Percentiles rank a stretch among this genome's conserved stretches.
Evolutionary conservation across 2,797 vertebrate species (phyloP).

Genomic region (Loriculus beryllinus): DNA sequence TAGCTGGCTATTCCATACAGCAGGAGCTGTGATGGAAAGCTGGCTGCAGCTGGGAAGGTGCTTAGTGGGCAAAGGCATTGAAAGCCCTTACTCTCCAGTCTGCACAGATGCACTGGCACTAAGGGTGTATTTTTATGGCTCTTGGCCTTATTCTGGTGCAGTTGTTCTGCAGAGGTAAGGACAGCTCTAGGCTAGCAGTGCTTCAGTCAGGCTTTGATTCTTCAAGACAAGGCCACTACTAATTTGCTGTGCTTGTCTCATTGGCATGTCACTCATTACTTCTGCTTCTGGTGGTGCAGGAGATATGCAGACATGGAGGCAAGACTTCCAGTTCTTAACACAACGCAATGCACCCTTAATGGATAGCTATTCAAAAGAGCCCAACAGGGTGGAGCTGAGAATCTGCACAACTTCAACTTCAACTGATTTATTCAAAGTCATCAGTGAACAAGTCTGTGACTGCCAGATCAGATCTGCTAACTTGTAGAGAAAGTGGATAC

Average conservation of each 20-base stretch:
- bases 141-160: background rate
- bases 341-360: background rate
- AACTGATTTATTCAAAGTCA: background rate
- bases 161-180: background rate
- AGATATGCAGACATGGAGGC: background rate
- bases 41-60: background rate
- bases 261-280: background rate
- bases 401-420: background rate
- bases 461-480: background rate
- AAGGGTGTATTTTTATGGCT: background rate
- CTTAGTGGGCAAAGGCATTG: background rate
- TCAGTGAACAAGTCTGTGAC: background rate
- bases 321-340: background rate
- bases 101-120: background rate
- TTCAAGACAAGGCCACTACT: conserved; percentile 35
- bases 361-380: background rate
- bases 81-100: background rate
- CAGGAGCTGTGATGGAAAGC: background rate
- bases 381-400: background rate
- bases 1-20: background rate
- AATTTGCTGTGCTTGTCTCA: conserved; percentile 40
- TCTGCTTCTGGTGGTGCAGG: background rate
- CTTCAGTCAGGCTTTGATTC: conserved; percentile 41
- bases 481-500: background rate
- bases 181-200: background rate